Conservation (phyloP, 2,797 vertebrate species). For the Clarias pachynema region DNA sequence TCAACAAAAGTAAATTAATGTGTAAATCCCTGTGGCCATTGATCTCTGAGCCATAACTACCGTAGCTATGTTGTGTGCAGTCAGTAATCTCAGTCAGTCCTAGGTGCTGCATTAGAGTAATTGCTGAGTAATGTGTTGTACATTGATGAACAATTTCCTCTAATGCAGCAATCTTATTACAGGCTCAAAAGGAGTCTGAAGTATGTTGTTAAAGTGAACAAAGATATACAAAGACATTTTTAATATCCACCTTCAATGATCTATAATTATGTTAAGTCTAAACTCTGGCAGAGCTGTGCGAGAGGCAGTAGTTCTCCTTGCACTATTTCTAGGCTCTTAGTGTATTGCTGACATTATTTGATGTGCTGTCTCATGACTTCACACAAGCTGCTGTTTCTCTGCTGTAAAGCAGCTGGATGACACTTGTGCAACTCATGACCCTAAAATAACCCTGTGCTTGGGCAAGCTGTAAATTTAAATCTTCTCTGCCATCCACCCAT, state of each 20-base stretch:
- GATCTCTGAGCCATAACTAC: background rate
- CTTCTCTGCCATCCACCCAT: background rate
- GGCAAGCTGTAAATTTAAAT: background rate
- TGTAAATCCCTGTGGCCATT: background rate
- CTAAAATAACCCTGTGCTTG: conserved; percentile 37
- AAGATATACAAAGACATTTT: background rate
- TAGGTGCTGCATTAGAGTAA: background rate
- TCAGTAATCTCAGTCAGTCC: background rate
- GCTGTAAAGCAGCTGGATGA: background rate
- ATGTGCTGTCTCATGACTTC: conserved; percentile 51
- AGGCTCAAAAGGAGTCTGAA: background rate
- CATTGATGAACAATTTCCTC: background rate
- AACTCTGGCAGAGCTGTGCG: background rate
- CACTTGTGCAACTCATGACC: background rate
- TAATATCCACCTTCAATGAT: background rate
- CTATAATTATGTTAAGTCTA: background rate
- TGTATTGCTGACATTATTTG: conserved; percentile 54
- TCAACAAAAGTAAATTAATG: background rate
- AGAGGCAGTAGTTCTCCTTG: background rate
- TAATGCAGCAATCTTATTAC: background rate
- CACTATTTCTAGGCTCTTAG: conserved; percentile 7
- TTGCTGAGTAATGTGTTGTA: background rate
- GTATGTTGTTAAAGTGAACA: background rate
- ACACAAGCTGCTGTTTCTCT: conserved; percentile 18
- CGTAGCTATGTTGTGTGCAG: background rate